phyloP scores from a whole-genome alignment of 2,797 vertebrate genomes.

The Rallus crepitans region DNA sequence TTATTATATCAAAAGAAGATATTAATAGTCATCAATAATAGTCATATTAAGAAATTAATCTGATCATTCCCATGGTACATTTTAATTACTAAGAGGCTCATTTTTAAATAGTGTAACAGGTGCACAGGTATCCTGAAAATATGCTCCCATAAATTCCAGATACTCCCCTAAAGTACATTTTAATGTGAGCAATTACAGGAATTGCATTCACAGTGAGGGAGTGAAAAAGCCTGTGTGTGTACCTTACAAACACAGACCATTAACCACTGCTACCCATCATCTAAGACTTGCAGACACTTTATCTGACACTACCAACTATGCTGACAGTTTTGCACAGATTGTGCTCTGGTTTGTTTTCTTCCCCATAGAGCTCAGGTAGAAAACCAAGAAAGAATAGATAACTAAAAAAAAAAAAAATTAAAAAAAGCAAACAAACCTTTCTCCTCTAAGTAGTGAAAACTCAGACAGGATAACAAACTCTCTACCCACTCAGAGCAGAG shows the following conservation, averaged over 20 bases:
- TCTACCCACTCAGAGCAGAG: neutral
- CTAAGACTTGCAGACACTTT: neutral
- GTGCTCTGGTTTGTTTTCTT: neutral
- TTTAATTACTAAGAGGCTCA: neutral
- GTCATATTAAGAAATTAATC: neutral
- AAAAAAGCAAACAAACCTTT: neutral
- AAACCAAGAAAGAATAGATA: neutral
- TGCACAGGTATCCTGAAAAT: neutral
- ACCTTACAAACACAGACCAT: neutral
- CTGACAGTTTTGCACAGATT: neutral
- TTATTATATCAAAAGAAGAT: neutral
- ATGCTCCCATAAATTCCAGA: neutral
- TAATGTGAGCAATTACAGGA: neutral
- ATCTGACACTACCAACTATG: neutral
- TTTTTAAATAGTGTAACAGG: neutral
- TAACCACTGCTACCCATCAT: neutral
- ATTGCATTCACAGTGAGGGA: neutral
- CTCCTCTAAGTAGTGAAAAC: neutral
- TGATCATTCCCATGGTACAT: neutral
- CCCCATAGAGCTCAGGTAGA: neutral
- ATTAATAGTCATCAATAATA: neutral
- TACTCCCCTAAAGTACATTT: neutral
- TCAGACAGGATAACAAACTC: neutral
- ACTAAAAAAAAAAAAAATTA: neutral
- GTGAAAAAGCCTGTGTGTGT: neutral